These are phyloP conservation scores for Seriola aureovittata DNA, from an alignment of 2,113 vertebrate genomes.

Conservation along the genomic window DNA sequence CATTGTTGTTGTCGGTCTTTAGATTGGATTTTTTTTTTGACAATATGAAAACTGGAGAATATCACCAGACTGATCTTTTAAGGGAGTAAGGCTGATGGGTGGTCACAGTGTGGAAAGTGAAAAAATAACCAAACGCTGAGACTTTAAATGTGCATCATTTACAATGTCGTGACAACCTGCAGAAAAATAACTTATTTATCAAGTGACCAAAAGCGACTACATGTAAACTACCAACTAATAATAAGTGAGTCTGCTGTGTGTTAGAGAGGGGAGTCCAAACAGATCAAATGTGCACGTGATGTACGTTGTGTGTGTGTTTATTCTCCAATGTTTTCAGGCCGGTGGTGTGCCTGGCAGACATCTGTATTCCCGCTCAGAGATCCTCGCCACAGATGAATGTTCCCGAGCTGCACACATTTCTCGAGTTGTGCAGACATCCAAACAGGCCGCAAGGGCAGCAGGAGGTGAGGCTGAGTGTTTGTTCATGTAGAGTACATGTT, in stretches of 20 bases:
- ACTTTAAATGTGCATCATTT: background rate
- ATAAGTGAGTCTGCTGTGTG: background rate
- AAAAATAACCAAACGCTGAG: conserved; percentile 1
- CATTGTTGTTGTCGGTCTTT: background rate
- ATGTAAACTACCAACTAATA: no score
- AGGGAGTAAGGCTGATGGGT: background rate
- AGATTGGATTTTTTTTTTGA: background rate
- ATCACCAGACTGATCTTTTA: background rate
- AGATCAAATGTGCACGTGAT: background rate
- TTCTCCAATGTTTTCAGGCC: conserved; percentile 52
- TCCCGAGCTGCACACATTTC: conserved; percentile 75
- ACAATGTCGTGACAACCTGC: conserved; percentile 2
- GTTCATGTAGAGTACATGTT: conserved; percentile 48
- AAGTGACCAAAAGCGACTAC: no score
- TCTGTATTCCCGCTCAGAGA: conserved; percentile 86
- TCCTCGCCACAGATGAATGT: conserved; percentile 83
- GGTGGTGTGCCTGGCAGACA: conserved; percentile 66
- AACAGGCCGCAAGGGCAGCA: conserved; percentile 71
- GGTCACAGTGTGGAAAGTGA: no score
- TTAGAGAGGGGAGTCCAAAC: conserved; percentile 4
- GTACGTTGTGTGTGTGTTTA: conserved; percentile 26
- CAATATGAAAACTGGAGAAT: background rate
- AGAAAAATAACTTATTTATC: background rate
- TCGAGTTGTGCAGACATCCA: conserved; percentile 79
- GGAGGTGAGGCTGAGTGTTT: conserved; percentile 84